phyloP scores from a whole-genome alignment of 1,140 invertebrate species.

The Bombus balteatus region DNA sequence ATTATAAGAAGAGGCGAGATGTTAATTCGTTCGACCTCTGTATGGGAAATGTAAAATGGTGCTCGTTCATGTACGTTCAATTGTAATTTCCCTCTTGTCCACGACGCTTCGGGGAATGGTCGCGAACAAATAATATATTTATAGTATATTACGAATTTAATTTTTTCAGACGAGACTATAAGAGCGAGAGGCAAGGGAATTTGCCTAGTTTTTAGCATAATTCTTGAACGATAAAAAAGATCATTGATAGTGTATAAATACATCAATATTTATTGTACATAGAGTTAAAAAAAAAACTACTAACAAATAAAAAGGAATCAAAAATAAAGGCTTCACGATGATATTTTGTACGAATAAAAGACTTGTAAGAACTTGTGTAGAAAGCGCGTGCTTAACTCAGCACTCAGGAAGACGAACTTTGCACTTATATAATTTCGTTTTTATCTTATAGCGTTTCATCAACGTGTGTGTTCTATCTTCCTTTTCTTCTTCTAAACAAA shows the following conservation, averaged over 20 bases:
- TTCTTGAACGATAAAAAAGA: constrained; percentile 75
- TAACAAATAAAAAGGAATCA: constrained; percentile 81
- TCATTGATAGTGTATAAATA: constrained; percentile 82
- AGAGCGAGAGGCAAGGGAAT: constrained; percentile 60
- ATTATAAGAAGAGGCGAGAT: constrained; percentile 53
- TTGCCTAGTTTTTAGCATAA: constrained; percentile 75
- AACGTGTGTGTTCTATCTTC: neutral
- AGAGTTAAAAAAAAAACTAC: constrained; percentile 81
- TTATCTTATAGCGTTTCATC: neutral
- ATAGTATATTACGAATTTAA: constrained; percentile 74
- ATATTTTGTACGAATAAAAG: constrained; percentile 4
- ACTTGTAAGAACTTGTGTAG: neutral
- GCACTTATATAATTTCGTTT: neutral
- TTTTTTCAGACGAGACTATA: constrained; percentile 70
- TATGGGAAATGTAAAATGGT: constrained; percentile 50
- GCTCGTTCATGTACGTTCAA: constrained; percentile 59
- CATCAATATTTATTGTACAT: constrained; percentile 83
- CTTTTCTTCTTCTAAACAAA: constrained; percentile 6
- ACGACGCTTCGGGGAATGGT: constrained; percentile 74
- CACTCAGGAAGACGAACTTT: neutral
- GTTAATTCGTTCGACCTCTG: constrained; percentile 30
- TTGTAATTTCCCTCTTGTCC: constrained; percentile 62
- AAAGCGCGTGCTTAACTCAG: neutral
- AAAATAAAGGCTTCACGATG: constrained; percentile 65
- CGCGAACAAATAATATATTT: constrained; percentile 74